Conservation (phyloP, 92 coral and sea anemone genomes). For the Montipora capitata region DNA sequence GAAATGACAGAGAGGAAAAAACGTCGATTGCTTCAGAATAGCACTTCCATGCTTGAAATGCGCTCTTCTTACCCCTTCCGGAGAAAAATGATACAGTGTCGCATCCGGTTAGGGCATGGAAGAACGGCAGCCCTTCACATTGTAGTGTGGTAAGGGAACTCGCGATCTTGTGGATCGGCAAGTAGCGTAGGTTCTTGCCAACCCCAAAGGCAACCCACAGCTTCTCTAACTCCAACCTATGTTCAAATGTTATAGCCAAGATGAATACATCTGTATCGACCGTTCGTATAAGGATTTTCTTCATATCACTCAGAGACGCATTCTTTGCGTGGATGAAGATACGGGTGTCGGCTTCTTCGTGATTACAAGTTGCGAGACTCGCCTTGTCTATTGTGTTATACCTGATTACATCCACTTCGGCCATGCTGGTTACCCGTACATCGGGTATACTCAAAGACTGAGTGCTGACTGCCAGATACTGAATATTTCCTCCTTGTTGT, state of each 20-base stretch:
- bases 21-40: constrained; percentile 54
- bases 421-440: no score
- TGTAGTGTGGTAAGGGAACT: constrained; percentile 22
- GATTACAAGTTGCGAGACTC: background rate
- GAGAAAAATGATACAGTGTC: constrained; percentile 60
- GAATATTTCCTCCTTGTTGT: no score
- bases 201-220: constrained; percentile 68
- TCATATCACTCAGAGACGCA: constrained; percentile 16
- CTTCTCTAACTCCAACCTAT: background rate
- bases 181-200: constrained; percentile 52
- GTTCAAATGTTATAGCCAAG: constrained; percentile 29
- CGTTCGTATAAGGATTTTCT: constrained; percentile 37
- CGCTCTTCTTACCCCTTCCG: constrained; percentile 75
- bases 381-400: constrained; percentile 17
- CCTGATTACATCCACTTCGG: no score
- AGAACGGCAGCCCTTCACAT: constrained; percentile 44
- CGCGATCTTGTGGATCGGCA: constrained; percentile 63
- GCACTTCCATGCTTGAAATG: constrained; percentile 58
- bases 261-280: constrained; percentile 57
- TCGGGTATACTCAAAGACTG: no score
- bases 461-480: no score
- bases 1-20: constrained; percentile 45
- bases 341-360: constrained; percentile 55
- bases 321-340: constrained; percentile 69
- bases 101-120: constrained; percentile 74